Evolutionary conservation across 2,888 invertebrate species (phyloP), one percentile per base, ranked within the genome.

Genomic region (Polyommatus icarus): DNA sequence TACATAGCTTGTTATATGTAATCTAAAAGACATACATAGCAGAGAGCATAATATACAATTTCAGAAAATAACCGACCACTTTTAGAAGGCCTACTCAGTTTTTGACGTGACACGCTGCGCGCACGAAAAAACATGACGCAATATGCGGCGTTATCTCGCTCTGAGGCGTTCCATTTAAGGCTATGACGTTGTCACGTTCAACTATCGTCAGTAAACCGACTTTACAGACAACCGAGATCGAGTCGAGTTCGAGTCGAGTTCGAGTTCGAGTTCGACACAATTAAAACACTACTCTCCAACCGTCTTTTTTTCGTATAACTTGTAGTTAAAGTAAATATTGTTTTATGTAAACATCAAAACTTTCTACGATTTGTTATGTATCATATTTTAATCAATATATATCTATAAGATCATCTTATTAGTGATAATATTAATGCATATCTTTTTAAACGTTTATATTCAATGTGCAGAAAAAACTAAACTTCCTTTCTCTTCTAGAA

Each of bases 321-420:
- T 29, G 4, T 67, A 67, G 61, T 10, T 3, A 20, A n/a, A n/a
- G n/a, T 57, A 57, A n/a, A 20, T 12, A 15, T 29, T 29, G 67
- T 1, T 20, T 15, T 32, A 3, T 67, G 61, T 29, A 4, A 18
- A 67, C 67, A 29, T 67, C 67, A 67, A 32, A 67, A 67, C 67
- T 32, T 67, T 18, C 18, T 67, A 67, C 67, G 67, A 67, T 32
- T 67, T 67, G 67, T 67, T n/a, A 72, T 72, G 72, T 20, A 36
- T 36, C 12, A 10, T 73, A 73, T 46, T 73, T 12, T 73, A 40
- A 73, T 73, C 20, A 73, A 50, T 73, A 73, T 40, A 15, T 46
- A n/a, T 46, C 29, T 67, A 67, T 73, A 46, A 12, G 20, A 46
- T 73, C n/a, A 46, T 20, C 20, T 20, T 20, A 72, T 46, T 73